Percentiles rank a stretch among this genome's conserved stretches.
These are phyloP conservation scores for Psittacus erithacus DNA, from an alignment of 2,113 vertebrate genomes.

Conservation along the genomic window DNA sequence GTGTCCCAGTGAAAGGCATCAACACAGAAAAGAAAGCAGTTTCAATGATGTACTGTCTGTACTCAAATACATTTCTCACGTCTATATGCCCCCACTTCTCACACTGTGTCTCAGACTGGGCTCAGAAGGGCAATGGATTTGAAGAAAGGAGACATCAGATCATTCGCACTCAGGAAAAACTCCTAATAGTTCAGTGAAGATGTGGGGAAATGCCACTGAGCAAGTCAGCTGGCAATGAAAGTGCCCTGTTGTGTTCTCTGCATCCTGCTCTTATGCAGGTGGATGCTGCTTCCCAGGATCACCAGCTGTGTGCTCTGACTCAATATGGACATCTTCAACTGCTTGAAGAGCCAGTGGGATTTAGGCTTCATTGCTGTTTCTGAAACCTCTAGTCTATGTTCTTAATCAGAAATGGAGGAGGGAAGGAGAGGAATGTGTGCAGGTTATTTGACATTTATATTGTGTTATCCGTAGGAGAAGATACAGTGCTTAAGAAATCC, in stretches of 20 bases:
- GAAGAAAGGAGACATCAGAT: neutral
- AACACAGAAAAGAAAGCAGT: neutral
- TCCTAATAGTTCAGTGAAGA: neutral
- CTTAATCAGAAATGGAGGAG: neutral
- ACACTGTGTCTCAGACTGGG: neutral
- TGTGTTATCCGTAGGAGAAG: constrained; percentile 5
- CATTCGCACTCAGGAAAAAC: neutral
- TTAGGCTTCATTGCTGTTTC: neutral
- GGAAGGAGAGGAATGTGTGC: neutral
- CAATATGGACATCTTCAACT: neutral
- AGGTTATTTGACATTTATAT: neutral
- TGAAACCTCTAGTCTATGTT: neutral
- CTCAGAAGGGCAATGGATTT: neutral
- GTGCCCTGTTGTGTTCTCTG: neutral
- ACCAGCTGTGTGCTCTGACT: neutral
- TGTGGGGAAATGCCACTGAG: neutral
- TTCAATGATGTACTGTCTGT: neutral
- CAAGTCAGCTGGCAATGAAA: neutral
- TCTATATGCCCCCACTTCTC: neutral
- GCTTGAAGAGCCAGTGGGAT: neutral
- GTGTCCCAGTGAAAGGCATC: constrained; percentile 47
- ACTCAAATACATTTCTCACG: constrained; percentile 13
- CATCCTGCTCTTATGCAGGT: neutral
- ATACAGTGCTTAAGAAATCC: neutral
- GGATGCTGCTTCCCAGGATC: neutral